Evolutionary conservation across 2,797 vertebrate species (phyloP), one percentile per base, ranked within the genome.

Genomic region (Xenentodon cancila): DNA sequence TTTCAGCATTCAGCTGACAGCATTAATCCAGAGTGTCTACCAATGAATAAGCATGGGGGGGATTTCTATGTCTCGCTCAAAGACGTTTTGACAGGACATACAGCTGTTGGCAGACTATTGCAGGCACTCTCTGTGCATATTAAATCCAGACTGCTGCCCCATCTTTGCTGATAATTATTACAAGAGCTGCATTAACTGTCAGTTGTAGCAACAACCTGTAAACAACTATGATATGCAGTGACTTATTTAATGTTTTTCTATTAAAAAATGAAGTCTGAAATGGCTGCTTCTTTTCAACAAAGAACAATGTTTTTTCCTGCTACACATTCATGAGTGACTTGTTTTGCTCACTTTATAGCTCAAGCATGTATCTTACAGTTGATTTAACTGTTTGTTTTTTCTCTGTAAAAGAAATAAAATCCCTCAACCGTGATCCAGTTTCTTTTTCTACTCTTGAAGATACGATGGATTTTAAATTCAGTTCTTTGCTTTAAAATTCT

Each of bases 21-120:
- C 64, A 47, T 73, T 82, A 80, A 86, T 86, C 82, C 77, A 64
- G 51, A 73, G 64, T 47, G 50, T 67, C 57, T 76, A 51, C 43
- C 47, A 43, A 1, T 74, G 77, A 86, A 83, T 82, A 76, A 77
- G 66, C 71, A 72, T 1, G 12, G 13, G 47, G 53, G 68, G 65
- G 63, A 81, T 84, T 87, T 81, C 62, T 60, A 49, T 68, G 52
- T 79, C 69, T 75, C 18, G 53, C 73, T 62, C 44, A 22, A 65
- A 82, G 78, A 86, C 65, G 59, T 84, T 76, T 81, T 77, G 80
- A 84, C 64, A 82, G 71, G 64, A 68, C 45, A 77, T 61, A 55
- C 57, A 30, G 58, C 73, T 76, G 65, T 64, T 75, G 64, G 65
- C 68, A 80, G 81, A 73, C 67, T 73, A 55, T 20, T 60, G 58